A percentile compares a stretch with the other conserved stretches of the same genome.
Conservation (phyloP, 1,140 invertebrate species). For the Apis florea region DNA sequence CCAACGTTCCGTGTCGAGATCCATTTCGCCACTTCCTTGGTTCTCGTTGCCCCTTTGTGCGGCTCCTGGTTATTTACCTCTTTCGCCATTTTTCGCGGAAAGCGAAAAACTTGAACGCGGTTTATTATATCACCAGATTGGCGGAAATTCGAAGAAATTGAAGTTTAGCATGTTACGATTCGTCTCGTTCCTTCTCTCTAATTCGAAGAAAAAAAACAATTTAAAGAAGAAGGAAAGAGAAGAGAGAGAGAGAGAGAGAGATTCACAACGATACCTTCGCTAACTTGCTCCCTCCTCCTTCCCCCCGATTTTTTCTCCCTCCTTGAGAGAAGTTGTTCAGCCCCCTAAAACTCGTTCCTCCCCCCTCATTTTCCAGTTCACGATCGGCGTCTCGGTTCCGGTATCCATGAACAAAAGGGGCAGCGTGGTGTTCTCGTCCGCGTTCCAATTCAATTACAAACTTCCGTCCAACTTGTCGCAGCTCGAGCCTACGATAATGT, state of each 20-base stretch:
- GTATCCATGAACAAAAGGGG: slow-evolving; percentile 72
- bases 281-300: no score
- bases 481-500: slow-evolving; percentile 70
- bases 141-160: not conserved
- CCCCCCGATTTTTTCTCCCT: no score
- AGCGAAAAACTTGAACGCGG: not conserved
- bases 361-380: slow-evolving; percentile 68
- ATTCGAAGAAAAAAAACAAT: not conserved
- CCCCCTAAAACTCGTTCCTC: not conserved
- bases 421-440: slow-evolving; percentile 68
- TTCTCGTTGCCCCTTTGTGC: not conserved
- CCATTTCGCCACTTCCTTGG: not conserved
- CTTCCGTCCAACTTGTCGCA: slow-evolving; percentile 76
- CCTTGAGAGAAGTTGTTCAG: not conserved
- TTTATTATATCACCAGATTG: not conserved
- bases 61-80: not conserved
- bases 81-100: not conserved
- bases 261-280: no score
- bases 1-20: not conserved
- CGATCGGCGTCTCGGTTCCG: slow-evolving; percentile 73
- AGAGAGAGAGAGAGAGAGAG: no score
- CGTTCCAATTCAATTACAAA: slow-evolving; percentile 77
- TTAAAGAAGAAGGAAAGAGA: no score
- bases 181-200: not conserved
- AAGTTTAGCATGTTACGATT: no score